Percentiles rank a stretch among this genome's conserved stretches.
phyloP scores from a whole-genome alignment of 2,797 vertebrate species.

The Falco naumanni region DNA sequence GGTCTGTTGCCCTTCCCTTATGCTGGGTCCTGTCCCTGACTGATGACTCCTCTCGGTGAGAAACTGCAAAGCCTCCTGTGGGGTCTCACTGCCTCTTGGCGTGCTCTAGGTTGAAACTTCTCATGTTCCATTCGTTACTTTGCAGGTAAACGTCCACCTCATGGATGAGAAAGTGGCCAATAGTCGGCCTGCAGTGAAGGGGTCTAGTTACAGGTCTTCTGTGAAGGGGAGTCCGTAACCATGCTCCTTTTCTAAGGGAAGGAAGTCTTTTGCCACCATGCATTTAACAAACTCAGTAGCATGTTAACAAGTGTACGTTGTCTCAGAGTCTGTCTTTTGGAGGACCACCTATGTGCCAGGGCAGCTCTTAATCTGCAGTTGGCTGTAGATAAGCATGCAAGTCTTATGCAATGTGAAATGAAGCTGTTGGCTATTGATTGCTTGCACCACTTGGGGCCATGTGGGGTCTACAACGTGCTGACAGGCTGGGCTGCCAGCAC shows the following conservation, averaged over 20 bases:
- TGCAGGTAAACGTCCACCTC: neutral
- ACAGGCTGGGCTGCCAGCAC: too few species aligned
- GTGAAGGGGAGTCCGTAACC: neutral
- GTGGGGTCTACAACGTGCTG: neutral
- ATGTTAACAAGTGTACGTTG: accelerated
- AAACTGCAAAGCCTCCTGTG: too few species aligned
- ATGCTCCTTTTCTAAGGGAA: neutral
- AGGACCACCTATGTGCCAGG: too few species aligned
- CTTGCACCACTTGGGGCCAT: accelerated
- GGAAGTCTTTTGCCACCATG: neutral
- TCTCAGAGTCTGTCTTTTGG: neutral
- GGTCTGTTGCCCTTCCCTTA: neutral
- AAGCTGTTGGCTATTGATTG: neutral
- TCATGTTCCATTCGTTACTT: neutral
- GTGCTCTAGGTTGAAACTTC: neutral
- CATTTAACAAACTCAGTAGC: neutral
- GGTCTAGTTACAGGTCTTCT: neutral
- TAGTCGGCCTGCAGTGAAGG: too few species aligned
- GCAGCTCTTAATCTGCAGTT: neutral
- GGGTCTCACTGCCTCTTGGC: neutral
- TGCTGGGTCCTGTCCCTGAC: neutral
- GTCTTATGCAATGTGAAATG: too few species aligned
- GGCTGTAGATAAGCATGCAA: neutral
- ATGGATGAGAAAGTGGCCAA: neutral
- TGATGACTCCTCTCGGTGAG: neutral